A percentile compares a stretch with the other conserved stretches of the same genome.
phyloP scores from a whole-genome alignment of 2,888 invertebrate species.

The Epinotia brunnichana region DNA sequence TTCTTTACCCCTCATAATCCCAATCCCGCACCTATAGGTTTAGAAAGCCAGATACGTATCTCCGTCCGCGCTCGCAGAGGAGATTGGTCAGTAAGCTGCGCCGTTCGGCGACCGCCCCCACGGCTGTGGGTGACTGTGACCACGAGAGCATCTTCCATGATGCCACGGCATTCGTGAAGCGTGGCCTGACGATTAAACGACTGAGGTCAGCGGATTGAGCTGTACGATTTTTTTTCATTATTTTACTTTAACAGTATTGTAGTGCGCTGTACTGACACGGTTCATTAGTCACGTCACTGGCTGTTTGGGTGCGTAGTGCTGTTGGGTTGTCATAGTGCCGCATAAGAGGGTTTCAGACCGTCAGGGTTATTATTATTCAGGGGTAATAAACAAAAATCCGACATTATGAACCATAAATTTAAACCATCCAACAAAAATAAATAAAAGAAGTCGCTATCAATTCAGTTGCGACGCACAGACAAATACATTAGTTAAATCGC shows the following conservation, averaged over 20 bases:
- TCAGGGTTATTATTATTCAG: not conserved
- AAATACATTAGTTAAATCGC: not conserved
- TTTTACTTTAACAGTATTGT: slow-evolving; percentile 68
- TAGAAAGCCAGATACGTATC: slow-evolving; percentile 82
- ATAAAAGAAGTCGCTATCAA: not conserved
- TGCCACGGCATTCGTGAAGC: slow-evolving; percentile 79
- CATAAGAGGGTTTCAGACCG: not conserved
- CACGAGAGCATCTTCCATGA: slow-evolving; percentile 79
- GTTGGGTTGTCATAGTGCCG: slow-evolving; percentile 41
- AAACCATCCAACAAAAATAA: not conserved
- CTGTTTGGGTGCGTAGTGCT: slow-evolving; percentile 58
- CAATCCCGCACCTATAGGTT: slow-evolving; percentile 73
- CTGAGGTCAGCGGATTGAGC: slow-evolving; percentile 82
- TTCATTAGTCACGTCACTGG: slow-evolving; percentile 61
- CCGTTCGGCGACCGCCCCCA: slow-evolving; percentile 76
- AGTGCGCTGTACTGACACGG: slow-evolving; percentile 80
- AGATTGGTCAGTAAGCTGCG: slow-evolving; percentile 65
- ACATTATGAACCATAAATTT: not conserved
- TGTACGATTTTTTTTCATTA: slow-evolving; percentile 71
- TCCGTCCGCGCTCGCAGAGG: slow-evolving; percentile 69
- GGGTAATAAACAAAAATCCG: not conserved
- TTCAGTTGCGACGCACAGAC: not conserved
- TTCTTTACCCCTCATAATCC: slow-evolving; percentile 66
- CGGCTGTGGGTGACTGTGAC: slow-evolving; percentile 68
- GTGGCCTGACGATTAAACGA: slow-evolving; percentile 81